phyloP scores from a whole-genome alignment of 2,113 vertebrate species.

The Monarcha castaneiventris region DNA sequence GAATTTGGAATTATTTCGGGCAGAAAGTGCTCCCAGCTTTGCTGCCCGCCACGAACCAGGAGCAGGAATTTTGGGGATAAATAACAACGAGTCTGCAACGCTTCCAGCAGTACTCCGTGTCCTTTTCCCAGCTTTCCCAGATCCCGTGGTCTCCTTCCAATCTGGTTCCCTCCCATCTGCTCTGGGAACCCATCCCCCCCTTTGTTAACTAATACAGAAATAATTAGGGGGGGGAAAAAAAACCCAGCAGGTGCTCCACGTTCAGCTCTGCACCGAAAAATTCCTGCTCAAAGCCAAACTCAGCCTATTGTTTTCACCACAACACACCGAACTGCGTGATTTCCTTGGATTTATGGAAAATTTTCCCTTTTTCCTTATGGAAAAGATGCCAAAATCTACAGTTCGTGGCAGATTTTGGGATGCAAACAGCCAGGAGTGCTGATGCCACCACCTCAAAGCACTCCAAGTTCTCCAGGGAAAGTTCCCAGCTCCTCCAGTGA shows the following conservation, averaged over 20 bases:
- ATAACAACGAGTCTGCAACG: fast-evolving
- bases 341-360: not conserved
- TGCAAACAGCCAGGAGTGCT: too few species aligned
- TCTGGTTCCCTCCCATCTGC: not conserved
- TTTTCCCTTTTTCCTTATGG: not conserved
- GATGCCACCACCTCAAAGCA: not conserved
- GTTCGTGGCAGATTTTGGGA: not conserved
- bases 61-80: not conserved
- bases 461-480: not conserved
- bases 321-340: fast-evolving
- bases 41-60: not conserved
- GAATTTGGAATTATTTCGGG: not conserved
- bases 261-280: not conserved
- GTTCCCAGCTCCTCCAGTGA: not conserved
- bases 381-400: not conserved
- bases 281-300: not conserved
- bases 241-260: not conserved
- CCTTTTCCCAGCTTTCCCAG: not conserved
- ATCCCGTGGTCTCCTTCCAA: not conserved
- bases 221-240: not conserved
- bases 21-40: not conserved
- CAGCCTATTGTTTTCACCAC: fast-evolving
- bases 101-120: not conserved
- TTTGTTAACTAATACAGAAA: fast-evolving
- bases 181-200: not conserved